phyloP scores from a whole-genome alignment of 2,888 invertebrate genomes.

The Phania funesta region DNA sequence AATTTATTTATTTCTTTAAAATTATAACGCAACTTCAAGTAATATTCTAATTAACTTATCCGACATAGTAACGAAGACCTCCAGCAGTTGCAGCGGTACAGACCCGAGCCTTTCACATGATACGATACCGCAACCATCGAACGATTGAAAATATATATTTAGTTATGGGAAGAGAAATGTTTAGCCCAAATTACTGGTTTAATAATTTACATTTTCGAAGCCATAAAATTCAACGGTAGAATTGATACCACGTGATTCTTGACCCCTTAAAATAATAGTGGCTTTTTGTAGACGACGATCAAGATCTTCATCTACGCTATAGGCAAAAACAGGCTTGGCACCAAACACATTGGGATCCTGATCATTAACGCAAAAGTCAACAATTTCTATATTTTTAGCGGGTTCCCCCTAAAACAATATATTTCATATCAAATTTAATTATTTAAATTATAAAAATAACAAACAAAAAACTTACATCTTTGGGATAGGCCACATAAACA shows the following conservation, averaged over 20 bases:
- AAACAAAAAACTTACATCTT: neutral
- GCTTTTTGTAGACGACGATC: neutral
- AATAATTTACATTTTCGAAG: neutral
- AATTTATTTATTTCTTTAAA: too few relatives aligned
- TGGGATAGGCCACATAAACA: conserved; percentile 29
- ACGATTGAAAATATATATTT: too few relatives aligned
- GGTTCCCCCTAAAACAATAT: neutral
- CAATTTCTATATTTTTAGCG: neutral
- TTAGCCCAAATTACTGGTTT: too few relatives aligned
- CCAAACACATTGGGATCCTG: conserved; percentile 17
- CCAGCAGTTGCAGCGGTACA: too few relatives aligned
- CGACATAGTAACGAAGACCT: too few relatives aligned
- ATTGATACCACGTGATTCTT: conserved; percentile 9
- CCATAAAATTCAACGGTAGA: conserved; percentile 20
- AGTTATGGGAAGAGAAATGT: too few relatives aligned
- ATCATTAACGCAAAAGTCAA: conserved; percentile 21
- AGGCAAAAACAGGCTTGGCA: conserved; percentile 7
- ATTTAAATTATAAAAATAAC: neutral
- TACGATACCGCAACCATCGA: too few relatives aligned
- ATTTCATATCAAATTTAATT: neutral
- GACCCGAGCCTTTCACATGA: too few relatives aligned
- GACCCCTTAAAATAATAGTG: conserved; percentile 24
- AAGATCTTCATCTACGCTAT: neutral
- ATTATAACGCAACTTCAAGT: too few relatives aligned
- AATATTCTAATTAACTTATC: too few relatives aligned